Evolutionary conservation across 2,113 vertebrate genomes (phyloP), one percentile per base, ranked within the genome.

Genomic region (Potamarius usumacintae): DNA sequence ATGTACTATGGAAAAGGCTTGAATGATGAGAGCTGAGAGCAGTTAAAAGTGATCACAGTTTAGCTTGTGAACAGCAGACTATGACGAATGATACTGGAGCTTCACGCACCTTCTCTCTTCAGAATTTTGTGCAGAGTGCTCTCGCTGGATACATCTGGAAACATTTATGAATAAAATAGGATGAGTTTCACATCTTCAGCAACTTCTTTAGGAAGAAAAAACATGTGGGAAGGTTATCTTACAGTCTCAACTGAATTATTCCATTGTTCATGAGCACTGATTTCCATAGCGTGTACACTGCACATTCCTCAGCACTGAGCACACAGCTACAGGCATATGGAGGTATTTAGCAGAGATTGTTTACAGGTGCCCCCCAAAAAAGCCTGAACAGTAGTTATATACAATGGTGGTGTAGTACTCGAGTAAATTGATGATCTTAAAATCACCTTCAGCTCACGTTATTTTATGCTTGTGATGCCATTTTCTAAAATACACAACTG

Each of bases 71-170:
- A 11, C n/a, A 60, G 79, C 34, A 60, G 7, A 10, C 4, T 30
- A 18, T 60, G 27, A 81, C 55, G 18, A 58, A 42, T 25, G 14
- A 53, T 20, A 7, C 0, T 11, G 20, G 60, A 9, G 50, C 85
- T 1, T 63, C 7, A 74, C n/a, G 78, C 92, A 98, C 97, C 97
- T 91, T 96, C 94, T 78, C 89, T 93, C 91, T 92, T 96, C 78
- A 98, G 93, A 93, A 98, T 92, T 93, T 92, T 93, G 71, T 95
- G 95, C 82, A 98, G 94, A 80, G 94, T 96, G 90, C 95, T 97
- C 89, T 95, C 95, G 80, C 91, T 93, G 88, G 94, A 92, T 52
- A 93, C 93, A 90, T 95, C 98, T 99, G 86, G 48, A 90, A 84
- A 78, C 4, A 90, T 81, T 74, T 11, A 85, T 15, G 15, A 82